Percentiles rank a stretch among this genome's conserved stretches.
Evolutionary conservation across 2,113 vertebrate species (phyloP).

Genomic region (Melanotaenia duboulayi): DNA sequence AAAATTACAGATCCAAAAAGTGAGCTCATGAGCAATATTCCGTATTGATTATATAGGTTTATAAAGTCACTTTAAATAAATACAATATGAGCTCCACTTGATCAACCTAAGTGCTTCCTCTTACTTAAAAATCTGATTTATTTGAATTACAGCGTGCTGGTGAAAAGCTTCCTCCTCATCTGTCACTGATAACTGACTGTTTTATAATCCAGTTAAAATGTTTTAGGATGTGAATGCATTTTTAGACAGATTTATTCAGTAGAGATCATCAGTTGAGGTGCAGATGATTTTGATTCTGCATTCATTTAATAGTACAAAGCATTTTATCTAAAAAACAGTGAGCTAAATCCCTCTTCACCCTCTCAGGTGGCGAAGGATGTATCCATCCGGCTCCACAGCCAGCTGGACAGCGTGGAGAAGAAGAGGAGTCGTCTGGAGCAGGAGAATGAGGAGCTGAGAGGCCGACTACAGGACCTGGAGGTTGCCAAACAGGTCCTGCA

Average conservation of each 20-base stretch:
- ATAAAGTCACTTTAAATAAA: not conserved
- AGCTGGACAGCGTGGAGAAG: conserved; percentile 94
- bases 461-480: conserved; percentile 91
- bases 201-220: not conserved
- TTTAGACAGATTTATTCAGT: not conserved
- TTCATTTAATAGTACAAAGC: not conserved
- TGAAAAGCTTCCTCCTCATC: not conserved
- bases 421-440: conserved; percentile 91
- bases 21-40: not conserved
- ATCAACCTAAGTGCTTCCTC: not conserved
- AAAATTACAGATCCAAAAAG: not conserved
- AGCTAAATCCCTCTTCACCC: not conserved
- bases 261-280: too few species aligned
- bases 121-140: conserved; percentile 6
- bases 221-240: not conserved
- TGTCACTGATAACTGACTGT: not conserved
- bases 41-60: not conserved
- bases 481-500: conserved; percentile 97
- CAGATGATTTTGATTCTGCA: not conserved
- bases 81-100: not conserved
- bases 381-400: conserved; percentile 94
- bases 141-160: not conserved
- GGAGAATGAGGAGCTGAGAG: conserved; percentile 94
- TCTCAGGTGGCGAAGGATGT: conserved; percentile 96
- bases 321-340: too few species aligned